These are phyloP conservation scores for Xerus inauris DNA, from an alignment of 2,113 vertebrate species.

Conservation along the genomic window DNA sequence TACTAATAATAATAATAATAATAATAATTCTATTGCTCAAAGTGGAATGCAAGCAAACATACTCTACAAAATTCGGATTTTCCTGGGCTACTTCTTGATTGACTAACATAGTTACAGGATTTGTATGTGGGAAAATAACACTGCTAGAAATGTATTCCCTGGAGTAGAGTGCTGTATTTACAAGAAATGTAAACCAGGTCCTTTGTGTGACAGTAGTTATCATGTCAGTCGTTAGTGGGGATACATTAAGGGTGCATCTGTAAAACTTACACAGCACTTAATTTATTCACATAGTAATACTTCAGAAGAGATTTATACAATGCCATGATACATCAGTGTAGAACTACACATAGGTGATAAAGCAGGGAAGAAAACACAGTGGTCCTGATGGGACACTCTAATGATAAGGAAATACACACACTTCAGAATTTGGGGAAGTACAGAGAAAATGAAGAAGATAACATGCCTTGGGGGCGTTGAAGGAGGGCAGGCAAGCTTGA, in stretches of 20 bases:
- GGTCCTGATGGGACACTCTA: background rate
- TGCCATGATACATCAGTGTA: background rate
- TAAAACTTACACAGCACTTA: background rate
- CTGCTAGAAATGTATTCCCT: background rate
- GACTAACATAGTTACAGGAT: background rate
- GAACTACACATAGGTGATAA: background rate
- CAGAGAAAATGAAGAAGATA: background rate
- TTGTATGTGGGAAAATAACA: background rate
- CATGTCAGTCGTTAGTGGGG: background rate
- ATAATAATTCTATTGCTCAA: background rate
- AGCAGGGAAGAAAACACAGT: background rate
- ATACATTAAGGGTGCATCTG: background rate
- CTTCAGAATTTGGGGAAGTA: background rate
- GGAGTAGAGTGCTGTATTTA: background rate
- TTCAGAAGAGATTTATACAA: background rate
- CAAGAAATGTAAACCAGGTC: background rate
- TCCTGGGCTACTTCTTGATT: background rate
- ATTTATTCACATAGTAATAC: background rate
- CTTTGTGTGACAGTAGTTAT: background rate
- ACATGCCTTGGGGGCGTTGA: too few relatives aligned
- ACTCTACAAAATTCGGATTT: background rate
- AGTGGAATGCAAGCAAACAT: background rate
- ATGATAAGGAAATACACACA: background rate
- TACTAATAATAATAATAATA: too few relatives aligned
- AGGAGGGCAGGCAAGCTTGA: accelerated